A percentile compares a stretch with the other conserved stretches of the same genome.
Conservation (phyloP, 2,113 vertebrate species). For the Oncorhynchus clarkii region DNA sequence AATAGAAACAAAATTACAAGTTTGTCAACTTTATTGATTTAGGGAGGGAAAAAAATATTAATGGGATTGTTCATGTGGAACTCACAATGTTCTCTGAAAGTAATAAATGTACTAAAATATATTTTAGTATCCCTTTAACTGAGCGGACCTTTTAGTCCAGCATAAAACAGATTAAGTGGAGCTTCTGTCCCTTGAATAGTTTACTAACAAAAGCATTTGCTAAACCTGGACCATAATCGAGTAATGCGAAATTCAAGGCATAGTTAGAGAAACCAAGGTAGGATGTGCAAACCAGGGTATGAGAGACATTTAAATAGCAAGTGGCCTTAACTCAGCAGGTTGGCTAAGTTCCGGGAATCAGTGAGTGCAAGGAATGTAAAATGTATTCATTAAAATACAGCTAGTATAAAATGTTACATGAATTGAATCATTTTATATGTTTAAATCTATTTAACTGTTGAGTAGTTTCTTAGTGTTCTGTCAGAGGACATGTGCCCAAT, state of each 20-base stretch:
- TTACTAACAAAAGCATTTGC: no score
- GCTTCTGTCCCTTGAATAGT: no score
- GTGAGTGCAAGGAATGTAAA: not conserved
- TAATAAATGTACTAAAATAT: conserved; percentile 63
- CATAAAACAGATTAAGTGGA: not conserved
- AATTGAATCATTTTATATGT: not conserved
- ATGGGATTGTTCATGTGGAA: conserved; percentile 19
- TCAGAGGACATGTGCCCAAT: not conserved
- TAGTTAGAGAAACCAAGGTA: no score
- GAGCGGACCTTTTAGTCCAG: not conserved
- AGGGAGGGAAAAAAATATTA: conserved; percentile 21
- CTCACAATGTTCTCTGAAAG: conserved; percentile 46
- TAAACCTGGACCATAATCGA: no score
- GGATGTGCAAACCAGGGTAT: no score
- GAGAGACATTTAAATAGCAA: no score
- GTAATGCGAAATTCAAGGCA: no score
- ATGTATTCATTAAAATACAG: not conserved
- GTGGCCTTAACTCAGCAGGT: conserved; percentile 7
- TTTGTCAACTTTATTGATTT: conserved; percentile 45
- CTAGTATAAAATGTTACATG: conserved; percentile 22
- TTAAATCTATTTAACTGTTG: not conserved
- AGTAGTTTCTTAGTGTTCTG: not conserved
- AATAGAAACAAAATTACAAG: conserved; percentile 20
- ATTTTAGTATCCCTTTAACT: conserved; percentile 42
- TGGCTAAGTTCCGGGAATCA: not conserved